Base-by-base conservation (phyloP, 2,888 invertebrate species). In the Meteorus cinctellus region DNA sequence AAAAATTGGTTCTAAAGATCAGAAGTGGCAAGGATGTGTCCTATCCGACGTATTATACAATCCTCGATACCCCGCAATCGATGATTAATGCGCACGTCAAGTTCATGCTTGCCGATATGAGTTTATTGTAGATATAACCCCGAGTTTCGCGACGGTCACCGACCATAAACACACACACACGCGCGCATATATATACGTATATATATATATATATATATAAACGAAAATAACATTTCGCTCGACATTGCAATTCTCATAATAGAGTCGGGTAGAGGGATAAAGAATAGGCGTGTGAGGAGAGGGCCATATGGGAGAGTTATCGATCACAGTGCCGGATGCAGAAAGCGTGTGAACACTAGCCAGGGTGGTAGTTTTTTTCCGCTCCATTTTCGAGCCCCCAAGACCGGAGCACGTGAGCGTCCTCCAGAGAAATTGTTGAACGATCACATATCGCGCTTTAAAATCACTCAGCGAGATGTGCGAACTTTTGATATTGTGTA, bases 271-370 rank as follows among this genome's bases (percentile, higher is more conserved):
- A 12, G 36, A 51, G 36, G 31, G 45, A 62, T 41, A 62, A n/a
- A 62, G 31, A 29, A 31, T 27, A 29, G 48, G 45, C 45, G 29
- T 45, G 14, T 27, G 19, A 48, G 60, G 55, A 48, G 34, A 59
- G 62, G 62, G 68, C 72, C 75, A 75, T 75, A 75, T 75, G 75
- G 72, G 59, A 72, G 66, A 59, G 75, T 66, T 75, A 75, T 75
- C 67, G 75, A 75, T 75, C 75, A 75, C 75, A 71, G 65, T 60
- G 59, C 75, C 75, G 75, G 72, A 75, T 75, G 75, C 67, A 67
- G 29, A 55, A 41, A 60, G 75, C 75, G 75, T 60, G 75, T 75
- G 75, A 72, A 60, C 72, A 31, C 69, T 31, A 66, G 48, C 34
- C 29, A 19, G 24, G 12, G 27, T 34, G 74, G n/a, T 68, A 67